These are phyloP conservation scores for Kryptopterus vitreolus DNA, from an alignment of 2,797 vertebrate species.

Conservation along the genomic window DNA sequence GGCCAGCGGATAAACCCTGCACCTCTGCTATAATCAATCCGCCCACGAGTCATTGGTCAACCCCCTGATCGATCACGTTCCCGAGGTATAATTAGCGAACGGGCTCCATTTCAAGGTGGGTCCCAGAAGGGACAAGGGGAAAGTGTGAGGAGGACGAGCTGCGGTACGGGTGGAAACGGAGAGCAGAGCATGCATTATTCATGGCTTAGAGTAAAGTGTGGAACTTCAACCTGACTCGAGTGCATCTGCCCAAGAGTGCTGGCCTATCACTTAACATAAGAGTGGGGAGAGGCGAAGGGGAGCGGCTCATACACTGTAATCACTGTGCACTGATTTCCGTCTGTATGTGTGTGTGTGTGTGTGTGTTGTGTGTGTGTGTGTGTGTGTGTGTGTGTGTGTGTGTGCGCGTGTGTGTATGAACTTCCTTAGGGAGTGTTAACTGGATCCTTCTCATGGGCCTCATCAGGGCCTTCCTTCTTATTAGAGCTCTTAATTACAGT, in stretches of 20 bases:
- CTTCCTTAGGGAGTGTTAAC: slow-evolving; percentile 53
- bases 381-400: slow-evolving; percentile 25
- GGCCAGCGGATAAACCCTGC: slow-evolving; percentile 11
- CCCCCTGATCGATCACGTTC: slow-evolving; percentile 48
- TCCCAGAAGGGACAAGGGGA: slow-evolving; percentile 42
- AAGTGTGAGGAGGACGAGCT: slow-evolving; percentile 26
- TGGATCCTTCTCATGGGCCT: slow-evolving; percentile 47
- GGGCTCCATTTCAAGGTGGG: slow-evolving; percentile 48
- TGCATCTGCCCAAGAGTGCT: slow-evolving; percentile 35
- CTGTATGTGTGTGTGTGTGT: slow-evolving; percentile 23
- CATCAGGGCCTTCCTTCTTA: slow-evolving; percentile 45
- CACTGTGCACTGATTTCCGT: slow-evolving; percentile 37
- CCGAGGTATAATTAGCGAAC: slow-evolving; percentile 47
- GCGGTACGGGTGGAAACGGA: neutral
- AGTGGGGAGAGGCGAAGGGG: slow-evolving; percentile 45
- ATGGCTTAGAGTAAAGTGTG: slow-evolving; percentile 45
- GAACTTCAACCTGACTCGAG: slow-evolving; percentile 47
- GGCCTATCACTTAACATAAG: slow-evolving; percentile 53
- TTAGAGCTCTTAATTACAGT: slow-evolving; percentile 55
- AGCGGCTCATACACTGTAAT: slow-evolving; percentile 46
- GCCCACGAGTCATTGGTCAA: slow-evolving; percentile 41
- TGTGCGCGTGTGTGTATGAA: slow-evolving; percentile 24
- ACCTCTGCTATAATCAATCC: slow-evolving; percentile 43
- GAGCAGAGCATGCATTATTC: slow-evolving; percentile 53
- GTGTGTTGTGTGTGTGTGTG: slow-evolving; percentile 9